Evolutionary conservation across 2,888 invertebrate genomes (phyloP).

Genomic region (Tachina fera): DNA sequence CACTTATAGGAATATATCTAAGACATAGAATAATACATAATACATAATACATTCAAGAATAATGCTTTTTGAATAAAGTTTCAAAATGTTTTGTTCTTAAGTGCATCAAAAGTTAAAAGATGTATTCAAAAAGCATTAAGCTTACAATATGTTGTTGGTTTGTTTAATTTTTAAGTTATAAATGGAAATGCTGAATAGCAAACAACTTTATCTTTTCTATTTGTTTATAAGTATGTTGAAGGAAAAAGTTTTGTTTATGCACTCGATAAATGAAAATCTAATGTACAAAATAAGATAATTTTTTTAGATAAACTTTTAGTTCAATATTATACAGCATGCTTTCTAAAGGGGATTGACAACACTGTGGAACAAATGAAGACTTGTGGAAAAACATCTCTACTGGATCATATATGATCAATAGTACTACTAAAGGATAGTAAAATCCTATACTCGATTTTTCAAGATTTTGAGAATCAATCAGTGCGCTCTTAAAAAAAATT

Average conservation of each 20-base stretch:
- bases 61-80: neutral
- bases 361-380: neutral
- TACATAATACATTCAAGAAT: too few species aligned
- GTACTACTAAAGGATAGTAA: too few species aligned
- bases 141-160: neutral
- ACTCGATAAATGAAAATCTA: neutral
- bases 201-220: neutral
- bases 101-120: neutral
- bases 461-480: too few species aligned
- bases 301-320: neutral
- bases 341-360: too few species aligned
- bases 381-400: too few species aligned
- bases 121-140: conserved; percentile 19
- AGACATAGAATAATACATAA: too few species aligned
- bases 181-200: neutral
- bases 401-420: too few species aligned
- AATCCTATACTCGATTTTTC: too few species aligned
- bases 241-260: neutral
- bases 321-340: neutral
- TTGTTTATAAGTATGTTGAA: neutral
- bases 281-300: neutral
- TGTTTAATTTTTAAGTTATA: neutral
- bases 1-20: too few species aligned
- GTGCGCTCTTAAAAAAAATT: too few species aligned
- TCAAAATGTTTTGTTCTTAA: neutral